Conservation (phyloP, 2,888 invertebrate species). For the Epinotia bilunana region DNA sequence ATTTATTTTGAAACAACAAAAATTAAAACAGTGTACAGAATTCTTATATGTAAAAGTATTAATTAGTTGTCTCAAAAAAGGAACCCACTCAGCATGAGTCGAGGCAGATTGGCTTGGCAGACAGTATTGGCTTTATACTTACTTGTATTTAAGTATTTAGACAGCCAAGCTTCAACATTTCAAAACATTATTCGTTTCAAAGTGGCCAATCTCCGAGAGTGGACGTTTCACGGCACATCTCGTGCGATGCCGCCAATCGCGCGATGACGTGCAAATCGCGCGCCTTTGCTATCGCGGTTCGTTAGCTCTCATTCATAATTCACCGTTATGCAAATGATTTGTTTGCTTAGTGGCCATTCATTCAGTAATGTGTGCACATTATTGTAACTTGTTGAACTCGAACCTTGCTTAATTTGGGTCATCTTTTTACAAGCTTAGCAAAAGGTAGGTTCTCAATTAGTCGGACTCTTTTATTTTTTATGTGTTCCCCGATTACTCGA, state of each 20-base stretch:
- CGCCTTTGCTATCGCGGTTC: neutral
- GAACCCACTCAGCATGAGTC: too few species aligned
- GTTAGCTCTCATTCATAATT: slow-evolving; percentile 28
- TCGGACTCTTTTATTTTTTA: too few species aligned
- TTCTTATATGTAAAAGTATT: too few species aligned
- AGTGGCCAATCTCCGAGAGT: slow-evolving; percentile 14
- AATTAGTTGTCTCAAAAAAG: too few species aligned
- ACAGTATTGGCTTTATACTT: too few species aligned
- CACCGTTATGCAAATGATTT: slow-evolving; percentile 20
- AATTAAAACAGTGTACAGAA: too few species aligned
- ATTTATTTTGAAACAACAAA: too few species aligned
- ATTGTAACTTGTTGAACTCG: neutral
- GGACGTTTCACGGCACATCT: slow-evolving; percentile 11
- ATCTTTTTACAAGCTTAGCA: neutral
- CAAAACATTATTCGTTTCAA: neutral
- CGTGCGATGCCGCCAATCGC: neutral
- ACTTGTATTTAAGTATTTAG: too few species aligned
- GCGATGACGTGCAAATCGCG: slow-evolving; percentile 1
- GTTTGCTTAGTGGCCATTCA: neutral
- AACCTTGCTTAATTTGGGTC: neutral
- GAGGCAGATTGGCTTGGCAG: too few species aligned
- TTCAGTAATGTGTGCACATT: neutral
- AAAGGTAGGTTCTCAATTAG: too few species aligned
- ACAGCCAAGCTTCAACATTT: too few species aligned
- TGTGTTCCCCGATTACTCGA: too few species aligned